Evolutionary conservation across 2,113 vertebrate species (phyloP).

Genomic region (Meriones unguiculatus): DNA sequence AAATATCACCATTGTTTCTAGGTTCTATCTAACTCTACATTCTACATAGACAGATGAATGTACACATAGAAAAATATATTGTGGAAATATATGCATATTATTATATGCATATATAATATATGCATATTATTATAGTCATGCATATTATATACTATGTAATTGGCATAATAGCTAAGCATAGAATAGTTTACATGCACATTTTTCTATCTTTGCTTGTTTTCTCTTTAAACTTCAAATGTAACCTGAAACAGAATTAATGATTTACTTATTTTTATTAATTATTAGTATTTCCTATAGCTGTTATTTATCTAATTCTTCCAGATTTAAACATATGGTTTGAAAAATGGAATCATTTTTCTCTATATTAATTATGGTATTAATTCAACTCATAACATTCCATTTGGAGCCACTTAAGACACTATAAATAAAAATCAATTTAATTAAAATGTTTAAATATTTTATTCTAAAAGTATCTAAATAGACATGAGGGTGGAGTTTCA

Average conservation of each 20-base stretch:
- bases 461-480: neutral
- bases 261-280: neutral
- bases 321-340: neutral
- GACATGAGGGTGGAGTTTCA: neutral
- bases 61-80: too few relatives aligned
- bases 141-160: neutral
- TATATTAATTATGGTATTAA: neutral
- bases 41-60: neutral
- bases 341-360: neutral
- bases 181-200: neutral
- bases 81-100: too few relatives aligned
- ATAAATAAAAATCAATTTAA: neutral
- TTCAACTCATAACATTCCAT: neutral
- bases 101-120: neutral
- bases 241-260: neutral
- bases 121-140: neutral
- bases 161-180: neutral
- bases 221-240: neutral
- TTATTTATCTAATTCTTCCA: neutral
- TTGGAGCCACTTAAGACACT: neutral
- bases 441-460: conserved; percentile 5
- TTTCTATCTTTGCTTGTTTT: neutral
- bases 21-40: neutral
- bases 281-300: neutral
- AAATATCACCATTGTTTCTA: neutral